Evolutionary conservation across 2,797 vertebrate genomes (phyloP).

Genomic region (Balearica regulorum): DNA sequence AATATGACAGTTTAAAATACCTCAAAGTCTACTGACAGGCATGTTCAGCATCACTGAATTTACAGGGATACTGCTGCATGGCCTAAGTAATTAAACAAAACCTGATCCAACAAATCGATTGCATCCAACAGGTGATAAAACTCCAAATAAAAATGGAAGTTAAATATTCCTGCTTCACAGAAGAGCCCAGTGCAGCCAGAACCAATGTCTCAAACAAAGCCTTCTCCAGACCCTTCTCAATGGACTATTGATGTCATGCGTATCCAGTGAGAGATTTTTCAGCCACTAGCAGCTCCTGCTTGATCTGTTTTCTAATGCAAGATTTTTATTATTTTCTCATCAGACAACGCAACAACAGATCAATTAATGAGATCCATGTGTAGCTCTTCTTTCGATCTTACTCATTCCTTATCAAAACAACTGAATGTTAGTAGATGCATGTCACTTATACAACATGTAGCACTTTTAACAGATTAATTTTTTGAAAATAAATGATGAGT

Average conservation of each 20-base stretch:
- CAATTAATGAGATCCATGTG: background rate
- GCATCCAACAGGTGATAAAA: background rate
- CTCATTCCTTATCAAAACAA: background rate
- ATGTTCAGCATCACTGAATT: background rate
- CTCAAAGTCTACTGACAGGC: background rate
- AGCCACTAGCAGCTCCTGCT: background rate
- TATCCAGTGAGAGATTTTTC: background rate
- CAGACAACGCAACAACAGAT: background rate
- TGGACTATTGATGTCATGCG: background rate
- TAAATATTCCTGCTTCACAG: background rate
- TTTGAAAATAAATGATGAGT: background rate
- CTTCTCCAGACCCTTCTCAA: background rate
- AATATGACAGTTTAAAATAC: background rate
- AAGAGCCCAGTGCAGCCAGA: background rate
- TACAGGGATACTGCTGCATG: background rate
- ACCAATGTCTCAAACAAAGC: background rate
- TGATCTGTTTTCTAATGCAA: background rate
- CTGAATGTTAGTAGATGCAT: background rate
- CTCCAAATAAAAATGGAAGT: background rate
- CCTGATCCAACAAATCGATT: background rate
- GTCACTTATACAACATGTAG: background rate
- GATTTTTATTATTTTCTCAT: background rate
- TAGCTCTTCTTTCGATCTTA: background rate
- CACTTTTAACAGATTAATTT: background rate
- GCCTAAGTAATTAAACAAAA: background rate